A percentile compares a stretch with the other conserved stretches of the same genome.
Evolutionary conservation across 1,140 invertebrate genomes (phyloP).

Genomic region (Orius insidiosus): DNA sequence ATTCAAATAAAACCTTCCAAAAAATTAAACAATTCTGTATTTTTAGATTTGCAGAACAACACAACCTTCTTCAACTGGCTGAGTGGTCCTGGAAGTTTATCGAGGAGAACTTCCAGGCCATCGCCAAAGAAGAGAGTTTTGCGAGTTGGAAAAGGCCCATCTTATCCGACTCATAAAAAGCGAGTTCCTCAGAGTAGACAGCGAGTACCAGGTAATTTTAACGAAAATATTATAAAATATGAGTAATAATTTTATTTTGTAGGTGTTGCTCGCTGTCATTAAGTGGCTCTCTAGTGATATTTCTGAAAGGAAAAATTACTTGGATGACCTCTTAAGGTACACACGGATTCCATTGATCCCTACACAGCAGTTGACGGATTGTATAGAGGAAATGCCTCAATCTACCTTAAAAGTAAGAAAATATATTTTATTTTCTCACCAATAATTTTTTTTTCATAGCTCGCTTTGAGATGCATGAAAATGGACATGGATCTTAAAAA

Average conservation of each 20-base stretch:
- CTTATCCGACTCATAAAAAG: too few species aligned
- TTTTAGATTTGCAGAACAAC: too few species aligned
- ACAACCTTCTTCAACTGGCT: too few species aligned
- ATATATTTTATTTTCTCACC: neutral
- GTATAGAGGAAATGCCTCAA: conserved; percentile 62
- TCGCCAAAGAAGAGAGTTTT: too few species aligned
- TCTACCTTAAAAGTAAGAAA: conserved; percentile 44
- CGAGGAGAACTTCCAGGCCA: too few species aligned
- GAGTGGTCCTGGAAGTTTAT: too few species aligned
- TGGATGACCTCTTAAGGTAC: conserved; percentile 71
- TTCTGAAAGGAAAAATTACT: conserved; percentile 54
- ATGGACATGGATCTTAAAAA: conserved; percentile 59
- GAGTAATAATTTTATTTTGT: too few species aligned
- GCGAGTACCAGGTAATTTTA: conserved; percentile 61
- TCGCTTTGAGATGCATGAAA: conserved; percentile 61
- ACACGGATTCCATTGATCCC: conserved; percentile 75
- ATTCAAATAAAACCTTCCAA: too few species aligned
- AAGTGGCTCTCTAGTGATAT: conserved; percentile 79
- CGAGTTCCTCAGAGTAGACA: conserved; percentile 77
- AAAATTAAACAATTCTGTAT: too few species aligned
- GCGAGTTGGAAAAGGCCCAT: too few species aligned
- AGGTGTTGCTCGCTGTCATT: conserved; percentile 79
- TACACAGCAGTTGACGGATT: conserved; percentile 61
- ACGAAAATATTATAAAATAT: neutral
- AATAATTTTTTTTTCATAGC: conserved; percentile 10